Conservation (phyloP, 2,113 vertebrate genomes). For the Cathartes aura region DNA sequence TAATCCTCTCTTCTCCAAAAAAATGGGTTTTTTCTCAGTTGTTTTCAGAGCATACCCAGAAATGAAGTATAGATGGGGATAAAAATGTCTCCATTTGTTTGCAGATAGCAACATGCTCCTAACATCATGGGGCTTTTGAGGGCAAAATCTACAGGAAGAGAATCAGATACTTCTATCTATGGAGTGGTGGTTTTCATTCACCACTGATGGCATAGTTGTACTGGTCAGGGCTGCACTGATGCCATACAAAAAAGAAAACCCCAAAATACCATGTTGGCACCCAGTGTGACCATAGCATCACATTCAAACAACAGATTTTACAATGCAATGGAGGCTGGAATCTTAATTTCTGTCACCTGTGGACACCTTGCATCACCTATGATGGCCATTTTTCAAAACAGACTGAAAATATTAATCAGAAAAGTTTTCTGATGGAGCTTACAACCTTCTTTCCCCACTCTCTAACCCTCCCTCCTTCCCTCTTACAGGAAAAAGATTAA, state of each 20-base stretch:
- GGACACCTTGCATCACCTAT: background rate
- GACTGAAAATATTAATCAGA: background rate
- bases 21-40: background rate
- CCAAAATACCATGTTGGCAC: background rate
- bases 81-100: background rate
- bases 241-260: background rate
- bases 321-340: background rate
- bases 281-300: background rate
- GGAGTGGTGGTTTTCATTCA: background rate
- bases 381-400: background rate
- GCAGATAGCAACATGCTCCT: background rate
- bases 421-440: background rate
- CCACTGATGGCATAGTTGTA: background rate
- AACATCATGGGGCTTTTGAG: background rate
- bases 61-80: background rate
- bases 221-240: background rate
- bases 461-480: background rate
- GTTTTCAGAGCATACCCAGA: background rate
- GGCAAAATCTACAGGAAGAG: background rate
- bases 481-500: background rate
- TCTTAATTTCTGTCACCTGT: background rate
- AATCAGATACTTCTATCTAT: background rate
- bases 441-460: background rate
- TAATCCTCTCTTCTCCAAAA: background rate
- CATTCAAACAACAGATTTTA: background rate